Base-by-base conservation (phyloP, 2,797 vertebrate species). In the Sebastolobus alascanus region DNA sequence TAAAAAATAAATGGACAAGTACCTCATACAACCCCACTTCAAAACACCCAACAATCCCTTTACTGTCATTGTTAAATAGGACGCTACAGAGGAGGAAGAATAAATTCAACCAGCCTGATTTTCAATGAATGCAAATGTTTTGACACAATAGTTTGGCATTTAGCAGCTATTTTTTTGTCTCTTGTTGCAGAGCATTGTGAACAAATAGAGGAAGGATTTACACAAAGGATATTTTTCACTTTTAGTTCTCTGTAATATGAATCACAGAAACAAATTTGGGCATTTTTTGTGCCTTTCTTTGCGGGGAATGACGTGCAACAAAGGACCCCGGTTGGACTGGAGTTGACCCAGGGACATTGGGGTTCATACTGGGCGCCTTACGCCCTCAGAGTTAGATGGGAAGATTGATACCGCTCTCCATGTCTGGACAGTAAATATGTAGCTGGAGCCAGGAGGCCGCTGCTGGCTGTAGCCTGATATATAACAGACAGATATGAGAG, bases 351-450 rank as follows among this genome's bases (percentile, higher is more conserved):
- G 3, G 31, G 59, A 54, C 33, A n/a, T 6, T 38, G 11, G 10
- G 31, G 22, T 3, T 38, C 11, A 13, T 11, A 37, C 1, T 4
- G 8, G 16, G 43, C n/a, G 5, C 11, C 8, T 61, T 43, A 22
- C 14, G 18, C 12, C 4, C 31, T 37, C 60, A 12, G 56, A 31
- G 43, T 54, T 10, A 52, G 59, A 63, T 6, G 31, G 18, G 6
- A 27, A 38, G 14, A 54, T n/a, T n/a, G 72, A 74, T 64, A 54
- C 4, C 25, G 14, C 11, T 9, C 7, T 43, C 25, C 25, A 29
- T 16, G 50, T 59, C 55, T 71, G 68, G 37, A 71, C 18, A 31
- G 59, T 64, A 73, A 73, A 64, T 20, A 13, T 54, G 54, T 11
- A 20, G 25, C 37, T 54, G 65, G 37, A 63, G 60, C 22, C 63